Percentiles rank a stretch among this genome's conserved stretches.
phyloP scores from a whole-genome alignment of 2,113 vertebrate genomes.

The Uropsilus gracilis region DNA sequence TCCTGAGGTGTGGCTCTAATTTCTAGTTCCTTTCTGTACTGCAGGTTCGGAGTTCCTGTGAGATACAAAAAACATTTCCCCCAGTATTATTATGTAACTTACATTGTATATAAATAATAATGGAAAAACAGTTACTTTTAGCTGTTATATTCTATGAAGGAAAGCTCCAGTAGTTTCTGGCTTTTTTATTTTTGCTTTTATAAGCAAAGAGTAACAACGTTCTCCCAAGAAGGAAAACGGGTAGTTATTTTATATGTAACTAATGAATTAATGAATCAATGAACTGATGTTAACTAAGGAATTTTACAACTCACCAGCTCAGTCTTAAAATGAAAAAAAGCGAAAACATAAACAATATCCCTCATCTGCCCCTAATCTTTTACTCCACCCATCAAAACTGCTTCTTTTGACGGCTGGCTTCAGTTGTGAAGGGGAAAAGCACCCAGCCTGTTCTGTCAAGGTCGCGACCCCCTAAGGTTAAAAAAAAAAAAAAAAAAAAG shows the following conservation, averaged over 20 bases:
- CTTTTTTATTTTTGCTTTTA: not conserved
- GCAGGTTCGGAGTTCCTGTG: conserved; percentile 56
- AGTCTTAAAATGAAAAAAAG: not conserved
- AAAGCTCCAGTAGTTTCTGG: not conserved
- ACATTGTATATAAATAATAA: not conserved
- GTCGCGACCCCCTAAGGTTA: not conserved
- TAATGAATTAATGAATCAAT: no score
- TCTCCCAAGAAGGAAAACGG: not conserved
- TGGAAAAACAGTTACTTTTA: not conserved
- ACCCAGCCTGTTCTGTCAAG: not conserved
- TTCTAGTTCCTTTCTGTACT: conserved; percentile 62
- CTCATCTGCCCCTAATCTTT: not conserved
- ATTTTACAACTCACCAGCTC: not conserved
- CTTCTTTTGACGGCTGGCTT: not conserved
- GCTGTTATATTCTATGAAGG: not conserved
- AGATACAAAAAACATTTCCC: conserved; percentile 48
- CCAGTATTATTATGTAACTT: conserved; percentile 22
- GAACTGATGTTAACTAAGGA: not conserved
- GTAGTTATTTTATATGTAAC: no score
- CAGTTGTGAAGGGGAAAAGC: not conserved
- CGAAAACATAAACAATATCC: not conserved
- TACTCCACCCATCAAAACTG: not conserved
- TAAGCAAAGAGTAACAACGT: not conserved
- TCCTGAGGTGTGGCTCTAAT: conserved; percentile 74
- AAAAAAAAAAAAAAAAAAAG: no score